Evolutionary conservation across 2,113 vertebrate species (phyloP), one percentile per base, ranked within the genome.

Genomic region (Channa argus): DNA sequence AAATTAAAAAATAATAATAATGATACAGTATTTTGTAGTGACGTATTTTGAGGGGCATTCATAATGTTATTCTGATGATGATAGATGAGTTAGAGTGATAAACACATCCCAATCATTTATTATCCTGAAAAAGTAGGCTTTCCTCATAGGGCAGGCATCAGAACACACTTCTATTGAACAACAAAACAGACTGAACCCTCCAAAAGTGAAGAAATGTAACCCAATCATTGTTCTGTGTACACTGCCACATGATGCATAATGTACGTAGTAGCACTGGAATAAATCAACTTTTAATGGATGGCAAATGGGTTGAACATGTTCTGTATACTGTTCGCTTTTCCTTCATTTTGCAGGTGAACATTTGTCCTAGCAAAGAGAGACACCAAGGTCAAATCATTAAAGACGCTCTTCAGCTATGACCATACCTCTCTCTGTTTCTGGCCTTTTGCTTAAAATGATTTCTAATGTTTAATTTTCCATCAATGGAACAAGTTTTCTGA

Each of bases 201-300:
- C 82, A 45, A 55, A 86, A 79, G 65, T 86, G 74, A 82, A 73
- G 52, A 86, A 82, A 85, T 89, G 86, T 93, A 88, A 85, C 80
- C 80, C 88, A 87, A 68, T 88, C 91, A 89, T 90, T 92, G 92
- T 92, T 93, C 89, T 93, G 89, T 94, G 90, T 90, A 91, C 90
- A 92, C 92, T 92, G 90, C 92, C 91, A 91, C 89, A 86, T 87
- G 85, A 88, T 86, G 74, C 92, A 90, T 91, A 87, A 87, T 89
- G 88, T 91, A 89, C 82, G 84, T 92, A 89, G 87, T 86, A 92
- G 83, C 88, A 85, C 90, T 92, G 89, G 92, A 92, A 92, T 93
- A 92, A 93, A 93, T 87, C 81, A 77, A 85, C 86, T 91, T 85
- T 90, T 86, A 86, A 83, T 87, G 88, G 88, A 91, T 91, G 89